Evolutionary conservation across 1,140 invertebrate species (phyloP), one percentile per base, ranked within the genome.

Genomic region (Vanessa tameamea): DNA sequence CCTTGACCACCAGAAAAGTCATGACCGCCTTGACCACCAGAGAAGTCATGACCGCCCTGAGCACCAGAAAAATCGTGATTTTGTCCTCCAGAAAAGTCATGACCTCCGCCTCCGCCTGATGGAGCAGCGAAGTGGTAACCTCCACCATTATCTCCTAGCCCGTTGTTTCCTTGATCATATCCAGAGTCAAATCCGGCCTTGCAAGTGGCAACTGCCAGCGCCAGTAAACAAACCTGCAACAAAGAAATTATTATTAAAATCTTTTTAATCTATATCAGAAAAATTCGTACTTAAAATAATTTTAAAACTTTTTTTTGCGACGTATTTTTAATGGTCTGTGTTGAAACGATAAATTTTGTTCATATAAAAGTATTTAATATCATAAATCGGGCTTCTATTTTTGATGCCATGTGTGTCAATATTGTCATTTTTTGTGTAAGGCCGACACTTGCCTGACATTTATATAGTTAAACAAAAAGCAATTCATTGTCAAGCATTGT

Each of bases 211-310:
- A 86, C 86, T 80, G 87, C 88, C 82, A 91, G 75, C 69, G 78
- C 80, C 64, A 92, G 81, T 77, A 92, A 78, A 87, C 88, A 91
- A 55, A 91, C 77, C 91, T 92, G 85, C 0, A 88, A 86, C 74
- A 61, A 85, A 75, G 26, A 61, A 64, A 73, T 13, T 61, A 13
- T 26, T 5, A 72, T 76, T 57, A 72, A 26, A 47, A 64, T 47
- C 15, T 64, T 43, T 16, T 13, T 15, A 20, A n/a, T 50, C 16
- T 65, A 65, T 0, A 55, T 31, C 26, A 31, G 26, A 31, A 31
- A 31, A 31, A 4, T 31, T 31, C 6, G 26, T 31, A 6, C 26
- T 0, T 9, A 0, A 43, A 43, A 43, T 43, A 43, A 43, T 43
- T 9, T 57, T 12, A 23, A 57, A 14, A 16, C 7, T 11, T 53